A percentile compares a stretch with the other conserved stretches of the same genome.
These are phyloP conservation scores for Agelastica alni DNA, from an alignment of 2,888 invertebrate genomes.

Conservation along the genomic window DNA sequence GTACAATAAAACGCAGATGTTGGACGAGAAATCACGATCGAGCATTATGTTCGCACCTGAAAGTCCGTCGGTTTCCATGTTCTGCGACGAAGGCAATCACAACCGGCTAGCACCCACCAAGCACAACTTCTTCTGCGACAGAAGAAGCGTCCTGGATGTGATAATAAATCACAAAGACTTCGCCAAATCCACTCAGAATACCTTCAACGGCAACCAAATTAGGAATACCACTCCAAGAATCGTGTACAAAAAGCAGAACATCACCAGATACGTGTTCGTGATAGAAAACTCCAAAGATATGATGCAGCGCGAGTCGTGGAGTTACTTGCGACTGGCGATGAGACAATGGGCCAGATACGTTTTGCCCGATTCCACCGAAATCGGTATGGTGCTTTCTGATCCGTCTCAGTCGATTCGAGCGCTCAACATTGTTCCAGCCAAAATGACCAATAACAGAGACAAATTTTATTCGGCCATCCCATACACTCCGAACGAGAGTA, in stretches of 20 bases:
- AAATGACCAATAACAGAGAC: slow-evolving; percentile 42
- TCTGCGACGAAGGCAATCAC: slow-evolving; percentile 67
- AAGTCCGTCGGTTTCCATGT: slow-evolving; percentile 60
- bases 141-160: slow-evolving; percentile 64
- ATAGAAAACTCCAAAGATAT: slow-evolving; percentile 65
- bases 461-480: slow-evolving; percentile 55
- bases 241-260: slow-evolving; percentile 59
- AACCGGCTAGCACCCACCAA: slow-evolving; percentile 67
- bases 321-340: slow-evolving; percentile 62
- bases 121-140: slow-evolving; percentile 67
- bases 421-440: slow-evolving; percentile 52
- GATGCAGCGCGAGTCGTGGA: slow-evolving; percentile 64
- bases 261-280: slow-evolving; percentile 62
- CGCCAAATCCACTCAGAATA: slow-evolving; percentile 39
- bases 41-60: slow-evolving; percentile 62
- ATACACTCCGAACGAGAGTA: slow-evolving; percentile 59
- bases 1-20: slow-evolving; percentile 55
- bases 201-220: slow-evolving; percentile 47
- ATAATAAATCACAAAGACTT: slow-evolving; percentile 63
- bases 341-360: slow-evolving; percentile 64
- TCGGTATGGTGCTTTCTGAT: slow-evolving; percentile 59
- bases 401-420: slow-evolving; percentile 53
- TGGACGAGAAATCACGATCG: slow-evolving; percentile 58
- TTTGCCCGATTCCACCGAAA: slow-evolving; percentile 59
- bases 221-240: slow-evolving; percentile 59